phyloP scores from a whole-genome alignment of 2,888 invertebrate genomes.

The Diaprepes abbreviatus region DNA sequence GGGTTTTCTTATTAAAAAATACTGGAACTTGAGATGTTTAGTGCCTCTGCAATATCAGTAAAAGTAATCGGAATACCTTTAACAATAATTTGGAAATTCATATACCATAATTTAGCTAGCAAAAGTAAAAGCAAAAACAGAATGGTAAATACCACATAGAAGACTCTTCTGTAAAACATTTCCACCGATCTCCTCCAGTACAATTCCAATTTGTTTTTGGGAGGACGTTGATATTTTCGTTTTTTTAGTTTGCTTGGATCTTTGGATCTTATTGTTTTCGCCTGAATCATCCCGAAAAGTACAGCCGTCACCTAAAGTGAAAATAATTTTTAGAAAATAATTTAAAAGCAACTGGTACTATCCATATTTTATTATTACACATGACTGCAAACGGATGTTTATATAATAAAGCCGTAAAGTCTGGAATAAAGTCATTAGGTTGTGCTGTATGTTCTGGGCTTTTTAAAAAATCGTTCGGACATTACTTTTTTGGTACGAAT shows the following conservation, averaged over 20 bases:
- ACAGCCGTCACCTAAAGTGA: conserved; percentile 22
- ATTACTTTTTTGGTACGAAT: too few relatives aligned
- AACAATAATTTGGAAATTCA: not conserved
- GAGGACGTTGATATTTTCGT: not conserved
- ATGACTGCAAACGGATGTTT: too few relatives aligned
- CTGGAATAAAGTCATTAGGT: too few relatives aligned
- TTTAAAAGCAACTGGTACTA: too few relatives aligned
- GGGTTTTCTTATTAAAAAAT: too few relatives aligned
- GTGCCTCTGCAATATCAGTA: not conserved
- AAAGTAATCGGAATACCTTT: not conserved
- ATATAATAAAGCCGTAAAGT: too few relatives aligned
- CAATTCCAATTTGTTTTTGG: conserved; percentile 20
- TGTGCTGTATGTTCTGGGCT: too few relatives aligned
- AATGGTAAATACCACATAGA: not conserved
- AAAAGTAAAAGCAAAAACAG: conserved; percentile 1
- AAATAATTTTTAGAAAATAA: not conserved
- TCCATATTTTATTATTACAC: too few relatives aligned
- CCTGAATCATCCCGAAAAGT: conserved; percentile 6
- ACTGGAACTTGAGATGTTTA: too few relatives aligned
- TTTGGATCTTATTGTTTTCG: not conserved
- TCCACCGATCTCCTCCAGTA: not conserved
- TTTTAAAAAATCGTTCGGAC: too few relatives aligned
- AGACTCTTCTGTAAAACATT: conserved; percentile 1
- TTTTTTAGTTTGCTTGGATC: not conserved
- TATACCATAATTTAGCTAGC: not conserved